These are phyloP conservation scores for Tragelaphus strepsiceros DNA, from an alignment of 2,113 vertebrate genomes.

Conservation along the genomic window DNA sequence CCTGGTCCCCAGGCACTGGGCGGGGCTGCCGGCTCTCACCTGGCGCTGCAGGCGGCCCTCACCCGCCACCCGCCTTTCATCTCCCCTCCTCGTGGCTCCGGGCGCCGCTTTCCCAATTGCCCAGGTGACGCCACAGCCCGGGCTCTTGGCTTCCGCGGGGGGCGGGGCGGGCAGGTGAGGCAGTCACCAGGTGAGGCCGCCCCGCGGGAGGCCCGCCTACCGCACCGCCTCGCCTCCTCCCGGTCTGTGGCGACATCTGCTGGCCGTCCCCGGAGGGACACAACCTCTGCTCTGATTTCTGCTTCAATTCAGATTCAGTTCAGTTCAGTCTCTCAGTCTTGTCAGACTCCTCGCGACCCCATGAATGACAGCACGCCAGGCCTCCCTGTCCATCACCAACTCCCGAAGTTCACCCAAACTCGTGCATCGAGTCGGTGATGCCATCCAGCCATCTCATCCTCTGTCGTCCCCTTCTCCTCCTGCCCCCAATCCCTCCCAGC, in stretches of 20 bases:
- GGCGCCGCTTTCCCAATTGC: not conserved
- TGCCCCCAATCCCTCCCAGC: too few relatives aligned
- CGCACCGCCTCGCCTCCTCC: not conserved
- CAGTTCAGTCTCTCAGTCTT: too few relatives aligned
- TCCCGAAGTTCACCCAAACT: too few relatives aligned
- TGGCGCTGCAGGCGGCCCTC: not conserved
- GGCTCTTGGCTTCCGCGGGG: not conserved
- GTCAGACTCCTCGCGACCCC: too few relatives aligned
- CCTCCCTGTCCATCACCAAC: too few relatives aligned
- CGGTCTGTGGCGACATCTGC: slow-evolving; percentile 80
- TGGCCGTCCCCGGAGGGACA: not conserved
- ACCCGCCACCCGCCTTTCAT: not conserved
- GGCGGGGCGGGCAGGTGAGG: not conserved
- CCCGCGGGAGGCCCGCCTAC: not conserved
- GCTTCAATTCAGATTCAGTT: not conserved
- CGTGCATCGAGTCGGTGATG: too few relatives aligned
- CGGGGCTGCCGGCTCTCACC: not conserved
- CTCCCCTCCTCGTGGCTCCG: not conserved
- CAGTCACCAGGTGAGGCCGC: not conserved
- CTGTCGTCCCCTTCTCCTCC: too few relatives aligned
- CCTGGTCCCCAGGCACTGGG: not conserved
- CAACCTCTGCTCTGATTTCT: accelerated
- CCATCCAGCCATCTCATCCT: too few relatives aligned
- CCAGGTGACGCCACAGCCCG: not conserved
- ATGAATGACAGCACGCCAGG: too few relatives aligned